Conservation (phyloP, 2,797 vertebrate genomes). For the Hydrolagus colliei region DNA sequence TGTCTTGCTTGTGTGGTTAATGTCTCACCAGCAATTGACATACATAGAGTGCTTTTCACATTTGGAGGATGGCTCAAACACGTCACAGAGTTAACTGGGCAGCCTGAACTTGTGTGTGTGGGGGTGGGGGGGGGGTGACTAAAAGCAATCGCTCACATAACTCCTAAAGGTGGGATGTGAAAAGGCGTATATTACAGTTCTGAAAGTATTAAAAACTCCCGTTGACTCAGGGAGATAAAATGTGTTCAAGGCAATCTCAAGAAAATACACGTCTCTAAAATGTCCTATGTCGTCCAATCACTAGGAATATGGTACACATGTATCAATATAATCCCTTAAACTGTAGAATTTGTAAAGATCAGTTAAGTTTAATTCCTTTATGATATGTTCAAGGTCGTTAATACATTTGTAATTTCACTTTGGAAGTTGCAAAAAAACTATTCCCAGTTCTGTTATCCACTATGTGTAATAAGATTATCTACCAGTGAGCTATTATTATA, state of each 20-base stretch:
- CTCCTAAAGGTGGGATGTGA: no score
- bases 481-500: neutral
- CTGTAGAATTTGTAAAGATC: neutral
- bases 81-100: no score
- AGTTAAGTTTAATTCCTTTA: neutral
- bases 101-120: no score
- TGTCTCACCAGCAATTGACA: no score
- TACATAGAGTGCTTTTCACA: no score
- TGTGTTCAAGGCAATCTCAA: neutral
- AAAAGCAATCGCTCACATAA: no score
- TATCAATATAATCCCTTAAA: neutral
- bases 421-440: neutral
- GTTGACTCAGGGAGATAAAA: neutral
- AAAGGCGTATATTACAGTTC: neutral
- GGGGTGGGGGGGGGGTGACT: no score
- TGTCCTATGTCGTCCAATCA: neutral
- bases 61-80: no score
- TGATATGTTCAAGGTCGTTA: neutral
- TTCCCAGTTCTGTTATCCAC: neutral
- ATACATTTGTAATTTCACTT: neutral
- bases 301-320: neutral
- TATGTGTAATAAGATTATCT: neutral
- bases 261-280: constrained; percentile 1
- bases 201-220: constrained; percentile 15
- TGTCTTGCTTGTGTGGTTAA: no score